Base-by-base conservation (phyloP, 1,140 invertebrate genomes). In the Linepithema humile region DNA sequence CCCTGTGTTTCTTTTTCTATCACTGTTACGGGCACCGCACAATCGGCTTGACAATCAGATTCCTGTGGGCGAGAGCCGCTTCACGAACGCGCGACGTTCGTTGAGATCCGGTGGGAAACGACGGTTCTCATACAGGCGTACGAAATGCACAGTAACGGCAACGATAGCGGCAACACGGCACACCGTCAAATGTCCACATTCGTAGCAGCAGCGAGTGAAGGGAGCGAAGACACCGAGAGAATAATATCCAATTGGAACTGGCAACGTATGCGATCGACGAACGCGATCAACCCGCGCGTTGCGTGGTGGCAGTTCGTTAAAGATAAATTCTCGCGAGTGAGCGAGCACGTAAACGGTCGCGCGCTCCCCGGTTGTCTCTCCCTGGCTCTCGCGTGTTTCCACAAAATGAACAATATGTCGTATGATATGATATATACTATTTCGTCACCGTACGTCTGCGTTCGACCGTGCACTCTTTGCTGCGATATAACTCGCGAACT, bases 121-220 rank as follows among this genome's bases (percentile, higher is more conserved):
- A 38, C 35, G 73, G 65, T 45, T 59, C 67, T 78, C 29, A n/a
- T n/a, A 62, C 29, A 67, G 67, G 48, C 59, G 84, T 74, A 85
- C 85, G 43, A 85, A 77, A 85, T 43, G 88, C 82, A 90, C 85
- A 88, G 85, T 84, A 77, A 85, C 82, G 74, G 82, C 69, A 82
- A 69, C 78, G 82, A 48, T 48, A 40, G 77, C 53, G 43, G 64
- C 55, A 40, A 23, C 43, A 48, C 70, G 69, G 55, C 60, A 62
- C 86, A 82, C 83, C 78, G 84, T 84, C 55, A 82, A 84, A 57
- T 80, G 87, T 90, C 73, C 87, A 89, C 85, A 87, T 89, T 87
- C 83, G 87, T 78, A 80, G 32, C 40, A 50, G 84, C 86, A 85
- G 64, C 75, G 77, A n/a, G 10, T 9, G 20, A 23, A 26, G 4